Evolutionary conservation across 92 coral and sea anemone genomes (phyloP), one percentile per base, ranked within the genome.

Genomic region (Nematostella vectensis): DNA sequence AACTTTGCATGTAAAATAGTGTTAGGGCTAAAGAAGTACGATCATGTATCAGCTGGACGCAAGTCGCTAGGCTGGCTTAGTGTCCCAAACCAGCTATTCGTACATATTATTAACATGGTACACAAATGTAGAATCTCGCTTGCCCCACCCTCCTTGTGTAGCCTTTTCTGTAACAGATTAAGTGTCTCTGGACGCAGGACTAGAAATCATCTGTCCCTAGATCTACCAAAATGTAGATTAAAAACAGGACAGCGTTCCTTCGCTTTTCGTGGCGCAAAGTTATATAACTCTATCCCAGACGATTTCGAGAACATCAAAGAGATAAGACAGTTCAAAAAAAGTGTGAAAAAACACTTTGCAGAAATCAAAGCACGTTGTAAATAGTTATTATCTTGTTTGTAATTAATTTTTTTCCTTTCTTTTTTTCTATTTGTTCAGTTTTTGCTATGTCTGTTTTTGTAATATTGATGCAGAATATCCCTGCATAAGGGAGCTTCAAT

Each of bases 1-100:
- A 70, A 77, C 54, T 77, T 48, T 43, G 83, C 73, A 10, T 59
- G 53, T 11, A 33, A 68, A 13, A 57, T 77, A 18, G 52, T 77
- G 16, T 53, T 66, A 2, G 74, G 68, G 13, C 47, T 50, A 11
- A 77, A 44, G 38, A 71, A 77, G 39, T 71, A 38, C 27, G 79
- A 77, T 30, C 79, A 70, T 37, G 67, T 69, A 13, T 53, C 77
- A 1, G 36, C 25, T 11, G 70, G 70, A 0, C 36, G 25, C 21
- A 59, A 61, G 38, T 68, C 67, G 4, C 51, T 49, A 25, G 50
- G 50, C 15, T 59, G 75, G 58, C 50, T 68, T 13, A 17, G 23
- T 23, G 30, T 68, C 16, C 44, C 9, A 4, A 48, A 59, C 27
- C 25, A 47, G 21, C 56, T 61, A 3, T 59, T 1, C 6, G 4